Evolutionary conservation across 2,797 vertebrate genomes (phyloP).

Genomic region (Glyptemys insculpta): DNA sequence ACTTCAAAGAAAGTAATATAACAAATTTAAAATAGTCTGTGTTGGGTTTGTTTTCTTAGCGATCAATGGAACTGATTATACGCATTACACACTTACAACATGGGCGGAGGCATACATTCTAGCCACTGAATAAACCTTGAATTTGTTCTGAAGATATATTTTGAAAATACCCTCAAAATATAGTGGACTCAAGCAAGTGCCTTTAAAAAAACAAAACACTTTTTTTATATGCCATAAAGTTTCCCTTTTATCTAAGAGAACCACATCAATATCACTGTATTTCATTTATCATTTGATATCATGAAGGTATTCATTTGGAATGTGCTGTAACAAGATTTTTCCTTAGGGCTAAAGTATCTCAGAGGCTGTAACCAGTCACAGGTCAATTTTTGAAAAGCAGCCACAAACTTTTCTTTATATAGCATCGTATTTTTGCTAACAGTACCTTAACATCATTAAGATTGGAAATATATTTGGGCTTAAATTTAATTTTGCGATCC

Average conservation of each 20-base stretch:
- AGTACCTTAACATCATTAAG: neutral
- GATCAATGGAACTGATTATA: neutral
- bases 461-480: neutral
- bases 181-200: neutral
- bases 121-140: neutral
- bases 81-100: neutral
- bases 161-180: neutral
- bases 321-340: neutral
- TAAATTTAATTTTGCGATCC: neutral
- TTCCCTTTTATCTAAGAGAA: neutral
- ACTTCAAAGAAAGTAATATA: neutral
- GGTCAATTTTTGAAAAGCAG: neutral
- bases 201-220: fast-evolving
- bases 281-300: neutral
- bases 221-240: neutral
- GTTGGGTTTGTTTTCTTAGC: neutral
- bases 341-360: neutral
- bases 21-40: neutral
- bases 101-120: neutral
- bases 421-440: neutral
- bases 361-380: neutral
- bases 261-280: neutral
- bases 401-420: neutral
- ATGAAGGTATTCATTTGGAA: neutral
- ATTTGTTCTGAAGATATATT: neutral